phyloP scores from a whole-genome alignment of 2,888 invertebrate genomes.

The Sarcophaga carnaria region DNA sequence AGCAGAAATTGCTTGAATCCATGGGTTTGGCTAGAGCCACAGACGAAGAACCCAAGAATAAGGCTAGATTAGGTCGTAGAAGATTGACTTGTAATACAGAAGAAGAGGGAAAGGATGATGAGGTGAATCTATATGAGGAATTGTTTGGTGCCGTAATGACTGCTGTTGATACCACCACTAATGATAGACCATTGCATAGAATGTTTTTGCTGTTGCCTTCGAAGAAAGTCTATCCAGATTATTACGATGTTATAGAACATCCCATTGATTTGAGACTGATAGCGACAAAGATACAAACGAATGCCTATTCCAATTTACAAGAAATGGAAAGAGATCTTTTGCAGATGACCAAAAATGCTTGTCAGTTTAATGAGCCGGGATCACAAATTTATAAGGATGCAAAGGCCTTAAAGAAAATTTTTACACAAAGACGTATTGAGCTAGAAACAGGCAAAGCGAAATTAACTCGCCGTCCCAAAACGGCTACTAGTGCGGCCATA shows the following conservation, averaged over 20 bases:
- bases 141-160: constrained; percentile 94
- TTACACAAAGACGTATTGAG: constrained; percentile 87
- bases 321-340: constrained; percentile 95
- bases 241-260: constrained; percentile 95
- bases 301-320: constrained; percentile 88
- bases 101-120: constrained; percentile 86
- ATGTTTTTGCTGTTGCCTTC: constrained; percentile 96
- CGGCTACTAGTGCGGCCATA: constrained; percentile 76
- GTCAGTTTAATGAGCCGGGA: constrained; percentile 97
- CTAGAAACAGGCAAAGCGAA: constrained; percentile 87
- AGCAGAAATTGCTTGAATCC: constrained; percentile 79
- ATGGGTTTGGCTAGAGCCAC: constrained; percentile 75
- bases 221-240: constrained; percentile 96
- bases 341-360: constrained; percentile 96
- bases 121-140: constrained; percentile 91
- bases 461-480: constrained; percentile 79
- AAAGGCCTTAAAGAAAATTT: constrained; percentile 89
- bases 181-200: constrained; percentile 91
- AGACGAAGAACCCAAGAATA: constrained; percentile 79
- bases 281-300: constrained; percentile 93
- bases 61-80: constrained; percentile 77
- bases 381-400: constrained; percentile 98
- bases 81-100: constrained; percentile 76
- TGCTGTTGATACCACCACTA: constrained; percentile 87
- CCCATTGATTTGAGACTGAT: constrained; percentile 97